These are phyloP conservation scores for Clarias magur DNA, from an alignment of 2,113 vertebrate species.

Conservation along the genomic window DNA sequence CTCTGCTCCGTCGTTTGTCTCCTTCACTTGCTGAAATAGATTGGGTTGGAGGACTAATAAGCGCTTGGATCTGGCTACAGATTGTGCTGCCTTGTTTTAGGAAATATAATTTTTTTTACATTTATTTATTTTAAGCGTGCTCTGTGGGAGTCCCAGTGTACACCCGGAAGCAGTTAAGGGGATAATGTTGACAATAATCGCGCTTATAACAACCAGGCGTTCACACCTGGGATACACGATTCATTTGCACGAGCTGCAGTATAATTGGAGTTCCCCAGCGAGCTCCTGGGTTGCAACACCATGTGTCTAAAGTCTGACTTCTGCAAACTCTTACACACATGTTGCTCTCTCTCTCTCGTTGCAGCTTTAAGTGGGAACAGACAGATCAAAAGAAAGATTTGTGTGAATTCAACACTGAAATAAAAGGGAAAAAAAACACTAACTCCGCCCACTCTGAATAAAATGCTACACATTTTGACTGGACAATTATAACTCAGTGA, in stretches of 20 bases:
- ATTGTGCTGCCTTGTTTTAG: background rate
- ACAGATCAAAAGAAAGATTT: no score
- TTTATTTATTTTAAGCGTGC: background rate
- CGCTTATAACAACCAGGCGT: constrained; percentile 15
- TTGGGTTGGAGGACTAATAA: constrained; percentile 29
- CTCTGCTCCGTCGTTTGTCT: constrained; percentile 22
- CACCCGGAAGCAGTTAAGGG: constrained; percentile 45
- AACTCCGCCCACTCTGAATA: no score
- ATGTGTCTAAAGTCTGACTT: background rate
- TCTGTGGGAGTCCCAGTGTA: background rate
- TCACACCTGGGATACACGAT: constrained; percentile 7
- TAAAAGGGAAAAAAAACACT: no score
- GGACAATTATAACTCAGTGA: no score
- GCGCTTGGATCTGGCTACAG: background rate
- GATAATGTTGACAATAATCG: constrained; percentile 48
- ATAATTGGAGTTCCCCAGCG: constrained; percentile 43
- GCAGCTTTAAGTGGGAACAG: no score
- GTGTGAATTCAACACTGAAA: no score
- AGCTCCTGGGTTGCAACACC: background rate
- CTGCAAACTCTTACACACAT: background rate
- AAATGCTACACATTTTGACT: no score
- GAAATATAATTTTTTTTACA: background rate
- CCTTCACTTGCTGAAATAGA: constrained; percentile 24
- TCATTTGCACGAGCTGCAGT: constrained; percentile 30
- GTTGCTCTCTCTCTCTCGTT: background rate